Evolutionary conservation across 2,797 vertebrate species (phyloP).

Genomic region (Enteromius trimaculatus): DNA sequence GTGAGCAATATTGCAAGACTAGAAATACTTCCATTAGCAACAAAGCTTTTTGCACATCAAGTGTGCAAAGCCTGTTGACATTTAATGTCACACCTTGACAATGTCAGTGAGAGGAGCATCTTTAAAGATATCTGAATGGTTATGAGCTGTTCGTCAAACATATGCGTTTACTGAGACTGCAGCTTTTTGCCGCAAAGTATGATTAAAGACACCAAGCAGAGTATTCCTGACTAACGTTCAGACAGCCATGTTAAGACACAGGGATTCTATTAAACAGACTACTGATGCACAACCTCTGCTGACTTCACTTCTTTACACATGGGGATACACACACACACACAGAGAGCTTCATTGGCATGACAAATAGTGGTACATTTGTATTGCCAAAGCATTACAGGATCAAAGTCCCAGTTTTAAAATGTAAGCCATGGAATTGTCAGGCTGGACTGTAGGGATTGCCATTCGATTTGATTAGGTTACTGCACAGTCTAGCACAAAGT

Average conservation of each 20-base stretch:
- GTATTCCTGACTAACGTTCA: conserved; percentile 41
- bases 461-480: not conserved
- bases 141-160: not conserved
- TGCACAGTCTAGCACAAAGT: not conserved
- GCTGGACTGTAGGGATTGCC: not conserved
- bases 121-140: not conserved
- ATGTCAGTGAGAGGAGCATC: not conserved
- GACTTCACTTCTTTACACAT: conserved; percentile 53
- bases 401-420: not conserved
- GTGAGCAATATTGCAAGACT: not conserved
- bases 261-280: conserved; percentile 58
- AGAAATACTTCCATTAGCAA: not conserved
- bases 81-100: conserved; percentile 8
- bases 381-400: conserved; percentile 22
- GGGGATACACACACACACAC: conserved; percentile 30
- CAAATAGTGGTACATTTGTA: conserved; percentile 28
- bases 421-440: conserved; percentile 11
- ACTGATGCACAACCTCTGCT: conserved; percentile 58
- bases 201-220: conserved; percentile 23
- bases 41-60: not conserved
- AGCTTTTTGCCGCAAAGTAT: conserved; percentile 3
- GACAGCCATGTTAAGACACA: conserved; percentile 43
- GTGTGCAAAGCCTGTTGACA: conserved; percentile 9
- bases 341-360: conserved; percentile 22
- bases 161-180: not conserved